These are phyloP conservation scores for Tinea pellionella DNA, from an alignment of 2,888 invertebrate genomes.

Conservation along the genomic window DNA sequence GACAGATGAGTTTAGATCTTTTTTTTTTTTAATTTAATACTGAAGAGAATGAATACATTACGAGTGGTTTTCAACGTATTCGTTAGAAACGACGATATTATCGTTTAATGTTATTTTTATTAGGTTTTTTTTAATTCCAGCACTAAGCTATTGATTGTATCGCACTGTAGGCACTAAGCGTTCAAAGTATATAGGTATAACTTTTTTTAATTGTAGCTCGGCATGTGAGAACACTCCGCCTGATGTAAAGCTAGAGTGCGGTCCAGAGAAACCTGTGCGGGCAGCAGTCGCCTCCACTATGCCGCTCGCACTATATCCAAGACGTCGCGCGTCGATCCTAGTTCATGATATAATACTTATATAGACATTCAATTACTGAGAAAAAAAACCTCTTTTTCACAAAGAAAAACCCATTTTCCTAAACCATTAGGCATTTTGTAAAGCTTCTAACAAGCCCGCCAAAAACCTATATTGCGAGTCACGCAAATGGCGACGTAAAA, in stretches of 20 bases:
- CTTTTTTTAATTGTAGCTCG: no score
- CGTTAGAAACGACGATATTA: background rate
- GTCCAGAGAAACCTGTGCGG: no score
- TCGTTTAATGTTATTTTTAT: no score
- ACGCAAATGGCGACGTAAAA: background rate
- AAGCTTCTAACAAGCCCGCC: background rate
- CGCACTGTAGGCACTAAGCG: no score
- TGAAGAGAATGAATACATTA: background rate
- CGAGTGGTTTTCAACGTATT: background rate
- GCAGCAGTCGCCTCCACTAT: no score
- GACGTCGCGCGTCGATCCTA: no score
- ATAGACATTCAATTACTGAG: background rate
- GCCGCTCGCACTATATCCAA: no score
- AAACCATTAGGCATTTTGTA: constrained; percentile 2
- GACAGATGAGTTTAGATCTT: background rate
- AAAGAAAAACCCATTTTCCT: background rate
- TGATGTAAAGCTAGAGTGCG: no score
- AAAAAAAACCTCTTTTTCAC: background rate
- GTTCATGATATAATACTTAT: background rate
- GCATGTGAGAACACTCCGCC: no score
- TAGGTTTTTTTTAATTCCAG: no score
- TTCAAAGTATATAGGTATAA: no score
- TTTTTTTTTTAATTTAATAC: background rate
- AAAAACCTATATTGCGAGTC: constrained; percentile 1
- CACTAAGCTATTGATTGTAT: no score